Percentiles rank a stretch among this genome's conserved stretches.
Evolutionary conservation across 1,140 invertebrate genomes (phyloP).

Genomic region (Augochlora pura): DNA sequence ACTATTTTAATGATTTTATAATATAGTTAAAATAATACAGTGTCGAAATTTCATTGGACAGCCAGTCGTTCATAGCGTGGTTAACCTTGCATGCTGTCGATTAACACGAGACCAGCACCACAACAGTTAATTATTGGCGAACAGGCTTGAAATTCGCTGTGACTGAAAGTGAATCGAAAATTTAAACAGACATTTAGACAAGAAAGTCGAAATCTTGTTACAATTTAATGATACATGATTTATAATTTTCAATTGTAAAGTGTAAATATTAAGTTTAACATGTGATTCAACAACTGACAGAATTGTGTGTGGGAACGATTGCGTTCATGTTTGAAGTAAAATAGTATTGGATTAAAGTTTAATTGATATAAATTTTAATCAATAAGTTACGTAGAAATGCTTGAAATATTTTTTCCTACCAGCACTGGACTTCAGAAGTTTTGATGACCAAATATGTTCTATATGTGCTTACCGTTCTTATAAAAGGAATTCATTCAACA

Average conservation of each 20-base stretch:
- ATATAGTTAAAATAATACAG: constrained; percentile 37
- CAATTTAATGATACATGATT: neutral
- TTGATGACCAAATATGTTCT: neutral
- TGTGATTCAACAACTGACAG: neutral
- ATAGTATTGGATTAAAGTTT: neutral
- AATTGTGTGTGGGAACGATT: neutral
- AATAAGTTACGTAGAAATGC: neutral
- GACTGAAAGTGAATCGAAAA: neutral
- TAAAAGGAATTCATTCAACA: constrained; percentile 70
- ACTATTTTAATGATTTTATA: constrained; percentile 39
- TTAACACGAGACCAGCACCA: constrained; percentile 16
- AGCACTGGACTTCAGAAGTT: too few species aligned
- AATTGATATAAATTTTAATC: neutral
- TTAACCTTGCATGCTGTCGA: constrained; percentile 24
- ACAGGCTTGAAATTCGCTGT: neutral
- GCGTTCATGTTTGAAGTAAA: neutral
- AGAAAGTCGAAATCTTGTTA: too few species aligned
- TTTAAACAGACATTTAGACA: neutral
- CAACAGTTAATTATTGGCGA: constrained; percentile 4
- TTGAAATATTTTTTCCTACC: too few species aligned
- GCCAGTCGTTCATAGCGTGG: neutral
- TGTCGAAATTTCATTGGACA: constrained; percentile 9
- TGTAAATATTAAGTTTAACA: neutral
- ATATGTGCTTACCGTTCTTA: neutral
- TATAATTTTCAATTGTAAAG: neutral